phyloP scores from a whole-genome alignment of 2,888 invertebrate species.

The Aphodius sticticus region DNA sequence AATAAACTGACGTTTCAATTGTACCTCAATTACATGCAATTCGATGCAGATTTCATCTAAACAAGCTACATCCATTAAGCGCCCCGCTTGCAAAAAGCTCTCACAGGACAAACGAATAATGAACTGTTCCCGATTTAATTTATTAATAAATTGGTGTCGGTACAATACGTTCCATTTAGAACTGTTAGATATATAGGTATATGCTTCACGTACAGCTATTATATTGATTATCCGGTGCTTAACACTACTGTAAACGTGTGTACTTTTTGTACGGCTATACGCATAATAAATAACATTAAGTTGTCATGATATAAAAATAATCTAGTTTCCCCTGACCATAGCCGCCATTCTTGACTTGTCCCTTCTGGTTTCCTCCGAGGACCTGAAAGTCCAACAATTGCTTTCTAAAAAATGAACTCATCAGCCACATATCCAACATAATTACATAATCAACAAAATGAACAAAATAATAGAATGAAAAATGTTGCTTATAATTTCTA shows the following conservation, averaged over 20 bases:
- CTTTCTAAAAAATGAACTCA: too few relatives aligned
- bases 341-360: too few relatives aligned
- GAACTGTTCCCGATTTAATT: slow-evolving; percentile 29
- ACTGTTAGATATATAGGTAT: neutral
- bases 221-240: neutral
- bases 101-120: slow-evolving; percentile 36
- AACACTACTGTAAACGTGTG: neutral
- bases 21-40: slow-evolving; percentile 53
- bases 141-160: slow-evolving; percentile 29
- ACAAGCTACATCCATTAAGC: slow-evolving; percentile 49
- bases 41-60: slow-evolving; percentile 51
- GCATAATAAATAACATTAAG: neutral
- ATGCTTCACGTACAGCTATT: neutral
- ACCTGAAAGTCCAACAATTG: too few relatives aligned
- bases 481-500: too few relatives aligned
- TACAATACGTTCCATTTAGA: slow-evolving; percentile 4
- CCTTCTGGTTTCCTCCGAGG: too few relatives aligned
- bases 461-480: too few relatives aligned
- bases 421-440: too few relatives aligned
- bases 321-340: neutral
- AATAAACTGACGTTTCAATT: slow-evolving; percentile 55
- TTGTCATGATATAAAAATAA: neutral
- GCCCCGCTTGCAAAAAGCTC: slow-evolving; percentile 43
- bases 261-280: neutral
- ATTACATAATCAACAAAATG: too few relatives aligned